These are phyloP conservation scores for Climacteris rufus DNA, from an alignment of 2,113 vertebrate genomes.

Conservation along the genomic window DNA sequence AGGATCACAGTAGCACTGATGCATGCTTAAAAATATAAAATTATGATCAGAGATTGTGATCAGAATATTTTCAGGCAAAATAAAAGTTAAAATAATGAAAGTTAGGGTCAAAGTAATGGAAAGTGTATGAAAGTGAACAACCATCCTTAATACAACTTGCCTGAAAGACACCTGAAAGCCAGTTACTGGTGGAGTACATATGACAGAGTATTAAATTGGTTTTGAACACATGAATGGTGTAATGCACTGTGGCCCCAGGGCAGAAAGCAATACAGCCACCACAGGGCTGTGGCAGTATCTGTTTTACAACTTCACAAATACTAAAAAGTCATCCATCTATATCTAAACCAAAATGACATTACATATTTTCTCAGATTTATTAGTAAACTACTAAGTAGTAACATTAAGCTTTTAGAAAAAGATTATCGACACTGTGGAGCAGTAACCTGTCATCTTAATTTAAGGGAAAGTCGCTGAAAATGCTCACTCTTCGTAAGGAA, in stretches of 20 bases:
- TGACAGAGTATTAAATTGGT: not conserved
- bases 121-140: not conserved
- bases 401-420: conserved; percentile 80
- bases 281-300: not conserved
- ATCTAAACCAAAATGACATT: conserved; percentile 68
- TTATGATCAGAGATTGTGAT: not conserved
- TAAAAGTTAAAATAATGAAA: not conserved
- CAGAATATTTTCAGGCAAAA: not conserved
- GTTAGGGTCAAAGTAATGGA: not conserved
- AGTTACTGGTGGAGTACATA: not conserved
- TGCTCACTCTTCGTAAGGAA: conserved; percentile 66
- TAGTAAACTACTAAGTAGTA: conserved; percentile 75
- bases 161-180: not conserved
- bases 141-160: not conserved
- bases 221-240: not conserved
- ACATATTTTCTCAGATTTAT: conserved; percentile 75
- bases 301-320: conserved; percentile 11
- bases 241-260: not conserved
- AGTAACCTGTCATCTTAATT: conserved; percentile 74
- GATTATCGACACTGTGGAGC: conserved; percentile 64
- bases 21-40: not conserved
- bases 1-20: not conserved
- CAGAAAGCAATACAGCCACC: not conserved
- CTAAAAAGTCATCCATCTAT: conserved; percentile 47
- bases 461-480: conserved; percentile 69